Evolutionary conservation across 2,888 invertebrate species (phyloP), one percentile per base, ranked within the genome.

Genomic region (Archaeoteleia sp.): DNA sequence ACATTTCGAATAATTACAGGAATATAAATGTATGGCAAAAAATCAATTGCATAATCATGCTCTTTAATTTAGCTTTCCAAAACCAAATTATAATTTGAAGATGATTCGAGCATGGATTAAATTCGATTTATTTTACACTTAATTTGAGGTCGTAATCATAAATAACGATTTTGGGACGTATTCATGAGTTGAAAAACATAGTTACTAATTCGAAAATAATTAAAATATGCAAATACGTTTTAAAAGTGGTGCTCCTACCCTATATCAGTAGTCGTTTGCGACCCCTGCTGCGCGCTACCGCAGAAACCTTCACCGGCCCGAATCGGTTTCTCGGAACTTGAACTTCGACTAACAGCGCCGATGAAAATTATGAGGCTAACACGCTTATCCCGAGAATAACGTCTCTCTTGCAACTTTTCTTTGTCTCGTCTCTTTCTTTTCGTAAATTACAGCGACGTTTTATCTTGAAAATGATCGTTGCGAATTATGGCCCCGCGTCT

Each of bases 361-460:
- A 67, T 61, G 60, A 67, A 67, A 61, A 60, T 67, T 57, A 67
- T 60, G 70, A 54, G 58, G 61, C 67, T 55, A 60, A 61, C n/a
- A n/a, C 57, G 51, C 35, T 55, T 39, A 55, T 67, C 55, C 67
- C 55, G 30, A 61, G 61, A 67, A 57, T 61, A 61, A 61, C 55
- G 67, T 42, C 49, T 49, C 51, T 48, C 45, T 40, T 23, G 2
- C 43, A 42, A 48, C 45, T 55, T 60, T 60, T 60, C 57, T 60
- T 63, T 54, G 35, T 65, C 51, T 35, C 46, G 27, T 51, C 54
- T 54, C 53, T 63, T 55, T 49, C 27, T 29, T 29, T 29, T n/a
- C 27, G 9, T 39, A 23, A 43, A 49, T 43, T 30, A 13, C 46
- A 43, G 49, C 49, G 35, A 43, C 43, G 42, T 29, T 39, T 55